Evolutionary conservation across 2,113 vertebrate genomes (phyloP).

Genomic region (Bufo gargarizans): DNA sequence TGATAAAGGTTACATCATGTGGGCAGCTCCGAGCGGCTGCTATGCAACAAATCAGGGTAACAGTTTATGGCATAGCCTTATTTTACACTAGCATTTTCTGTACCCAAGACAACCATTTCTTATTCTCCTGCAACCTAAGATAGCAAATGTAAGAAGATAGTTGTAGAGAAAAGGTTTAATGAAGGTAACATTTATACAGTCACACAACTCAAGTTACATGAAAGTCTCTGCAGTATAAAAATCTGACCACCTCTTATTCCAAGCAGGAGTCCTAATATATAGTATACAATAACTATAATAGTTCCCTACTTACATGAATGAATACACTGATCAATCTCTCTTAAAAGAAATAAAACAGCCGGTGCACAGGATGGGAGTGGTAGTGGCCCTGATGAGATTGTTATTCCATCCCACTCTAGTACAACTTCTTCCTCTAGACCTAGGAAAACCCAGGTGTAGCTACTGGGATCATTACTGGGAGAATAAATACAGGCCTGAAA

Average conservation of each 20-base stretch:
- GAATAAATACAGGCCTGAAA: too few relatives aligned
- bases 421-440: too few relatives aligned
- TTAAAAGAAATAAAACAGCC: too few relatives aligned
- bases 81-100: not conserved
- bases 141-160: not conserved
- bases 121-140: not conserved
- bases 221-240: not conserved
- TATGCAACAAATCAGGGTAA: constrained; percentile 32
- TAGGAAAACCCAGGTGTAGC: too few relatives aligned
- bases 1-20: constrained; percentile 19
- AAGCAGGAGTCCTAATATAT: not conserved
- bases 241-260: not conserved
- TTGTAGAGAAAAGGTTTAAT: not conserved
- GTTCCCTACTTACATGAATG: not conserved
- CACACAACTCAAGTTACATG: not conserved
- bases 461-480: too few relatives aligned
- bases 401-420: too few relatives aligned
- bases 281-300: not conserved
- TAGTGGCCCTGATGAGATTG: too few relatives aligned
- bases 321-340: too few relatives aligned
- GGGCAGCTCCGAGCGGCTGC: constrained; percentile 8
- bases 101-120: constrained; percentile 49
- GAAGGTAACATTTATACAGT: constrained; percentile 24
- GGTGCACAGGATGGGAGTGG: too few relatives aligned
- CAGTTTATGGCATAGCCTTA: constrained; percentile 20